A percentile compares a stretch with the other conserved stretches of the same genome.
Conservation (phyloP, 1,140 invertebrate species). For the Whitmania pigra region DNA sequence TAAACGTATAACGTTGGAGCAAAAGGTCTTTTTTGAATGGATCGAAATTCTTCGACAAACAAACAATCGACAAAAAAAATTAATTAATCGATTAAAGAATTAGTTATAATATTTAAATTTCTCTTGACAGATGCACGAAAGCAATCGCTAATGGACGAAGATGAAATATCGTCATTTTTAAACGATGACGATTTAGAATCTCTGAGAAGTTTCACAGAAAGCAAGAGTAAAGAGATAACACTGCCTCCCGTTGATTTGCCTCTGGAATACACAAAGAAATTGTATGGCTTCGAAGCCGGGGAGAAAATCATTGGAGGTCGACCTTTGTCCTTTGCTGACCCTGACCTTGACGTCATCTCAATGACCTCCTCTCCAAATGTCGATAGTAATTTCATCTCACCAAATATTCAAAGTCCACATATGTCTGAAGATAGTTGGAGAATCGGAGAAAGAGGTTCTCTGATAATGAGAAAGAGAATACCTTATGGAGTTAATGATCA, state of each 20-base stretch:
- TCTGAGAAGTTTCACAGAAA: neutral
- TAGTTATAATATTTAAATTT: too few species aligned
- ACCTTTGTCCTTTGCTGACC: neutral
- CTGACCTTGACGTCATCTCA: constrained; percentile 2
- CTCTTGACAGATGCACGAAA: too few species aligned
- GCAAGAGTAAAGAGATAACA: neutral
- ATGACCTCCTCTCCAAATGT: neutral
- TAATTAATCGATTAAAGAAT: too few species aligned
- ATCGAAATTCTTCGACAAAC: too few species aligned
- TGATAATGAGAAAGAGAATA: neutral
- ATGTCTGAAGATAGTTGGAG: neutral
- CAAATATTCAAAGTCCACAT: neutral
- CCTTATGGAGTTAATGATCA: constrained; percentile 1
- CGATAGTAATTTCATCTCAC: neutral
- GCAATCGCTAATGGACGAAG: too few species aligned
- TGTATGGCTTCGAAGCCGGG: neutral
- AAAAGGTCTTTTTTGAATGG: too few species aligned
- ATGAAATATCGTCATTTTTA: too few species aligned
- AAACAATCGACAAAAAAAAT: too few species aligned
- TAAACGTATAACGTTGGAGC: too few species aligned
- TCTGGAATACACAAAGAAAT: too few species aligned
- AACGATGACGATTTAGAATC: constrained; percentile 9
- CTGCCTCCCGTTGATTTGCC: neutral
- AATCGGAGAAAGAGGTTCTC: neutral
- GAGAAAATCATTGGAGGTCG: neutral